Evolutionary conservation across 2,797 vertebrate genomes (phyloP).

Genomic region (Characodon lateralis): DNA sequence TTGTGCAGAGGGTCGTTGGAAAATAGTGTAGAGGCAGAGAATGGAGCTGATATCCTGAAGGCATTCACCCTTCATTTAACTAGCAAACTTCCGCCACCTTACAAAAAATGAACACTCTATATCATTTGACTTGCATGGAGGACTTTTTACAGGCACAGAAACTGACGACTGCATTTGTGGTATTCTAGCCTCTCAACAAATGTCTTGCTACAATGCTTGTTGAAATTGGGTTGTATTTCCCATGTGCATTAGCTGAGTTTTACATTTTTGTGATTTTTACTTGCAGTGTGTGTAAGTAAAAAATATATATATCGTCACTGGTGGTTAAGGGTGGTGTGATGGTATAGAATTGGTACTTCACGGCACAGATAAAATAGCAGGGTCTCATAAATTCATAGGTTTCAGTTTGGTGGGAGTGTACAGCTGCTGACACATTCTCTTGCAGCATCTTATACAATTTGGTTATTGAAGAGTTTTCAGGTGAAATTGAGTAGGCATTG

Average conservation of each 20-base stretch:
- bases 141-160: conserved; percentile 60
- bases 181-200: conserved; percentile 65
- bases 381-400: conserved; percentile 57
- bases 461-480: not conserved
- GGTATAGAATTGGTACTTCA: conserved; percentile 61
- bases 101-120: conserved; percentile 57
- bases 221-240: conserved; percentile 78
- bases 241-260: conserved; percentile 75
- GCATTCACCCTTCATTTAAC: conserved; percentile 73
- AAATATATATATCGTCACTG: conserved; percentile 47
- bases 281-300: conserved; percentile 53
- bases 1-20: not conserved
- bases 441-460: not conserved
- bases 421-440: conserved; percentile 38
- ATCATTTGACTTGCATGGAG: conserved; percentile 74
- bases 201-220: conserved; percentile 73
- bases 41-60: conserved; percentile 53
- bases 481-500: not conserved
- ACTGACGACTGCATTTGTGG: conserved; percentile 53
- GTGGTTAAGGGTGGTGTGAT: conserved; percentile 60
- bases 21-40: conserved; percentile 22
- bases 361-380: conserved; percentile 70
- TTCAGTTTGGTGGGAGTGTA: conserved; percentile 41
- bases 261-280: conserved; percentile 67
- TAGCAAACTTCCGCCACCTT: conserved; percentile 64